Conservation (phyloP, 2,797 vertebrate genomes). For the Eremophila alpestris region DNA sequence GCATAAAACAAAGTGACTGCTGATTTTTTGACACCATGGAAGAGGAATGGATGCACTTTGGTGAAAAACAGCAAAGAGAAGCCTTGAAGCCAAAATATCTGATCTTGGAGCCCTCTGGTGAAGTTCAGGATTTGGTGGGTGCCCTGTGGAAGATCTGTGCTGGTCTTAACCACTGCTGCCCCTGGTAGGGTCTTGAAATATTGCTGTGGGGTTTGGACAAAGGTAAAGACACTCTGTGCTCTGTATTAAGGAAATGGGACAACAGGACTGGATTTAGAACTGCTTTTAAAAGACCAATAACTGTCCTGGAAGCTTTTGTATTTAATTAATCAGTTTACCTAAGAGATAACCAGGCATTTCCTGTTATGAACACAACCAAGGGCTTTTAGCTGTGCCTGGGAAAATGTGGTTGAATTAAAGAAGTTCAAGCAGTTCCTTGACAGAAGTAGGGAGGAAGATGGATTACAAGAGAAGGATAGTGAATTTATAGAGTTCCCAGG, state of each 20-base stretch:
- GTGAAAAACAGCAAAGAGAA: neutral
- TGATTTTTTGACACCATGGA: neutral
- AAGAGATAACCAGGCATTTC: conserved; percentile 38
- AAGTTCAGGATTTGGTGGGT: neutral
- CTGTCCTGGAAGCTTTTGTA: neutral
- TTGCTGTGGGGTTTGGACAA: neutral
- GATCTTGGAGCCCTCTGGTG: neutral
- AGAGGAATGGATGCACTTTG: neutral
- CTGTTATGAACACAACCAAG: neutral
- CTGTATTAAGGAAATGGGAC: neutral
- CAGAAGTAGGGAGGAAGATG: neutral
- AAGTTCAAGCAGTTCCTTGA: neutral
- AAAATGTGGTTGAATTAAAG: conserved; percentile 9
- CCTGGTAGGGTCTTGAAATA: neutral
- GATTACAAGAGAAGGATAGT: neutral
- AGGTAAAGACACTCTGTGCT: neutral
- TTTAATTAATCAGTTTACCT: conserved; percentile 1
- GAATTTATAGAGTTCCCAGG: neutral
- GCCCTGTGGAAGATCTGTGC: neutral
- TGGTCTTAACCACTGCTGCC: neutral
- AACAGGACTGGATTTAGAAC: neutral
- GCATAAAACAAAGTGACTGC: neutral
- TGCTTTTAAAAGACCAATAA: neutral
- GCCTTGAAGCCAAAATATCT: neutral
- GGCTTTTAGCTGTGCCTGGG: conserved; percentile 23